Conservation (phyloP, 2,888 invertebrate species). For the Acleris cristana region DNA sequence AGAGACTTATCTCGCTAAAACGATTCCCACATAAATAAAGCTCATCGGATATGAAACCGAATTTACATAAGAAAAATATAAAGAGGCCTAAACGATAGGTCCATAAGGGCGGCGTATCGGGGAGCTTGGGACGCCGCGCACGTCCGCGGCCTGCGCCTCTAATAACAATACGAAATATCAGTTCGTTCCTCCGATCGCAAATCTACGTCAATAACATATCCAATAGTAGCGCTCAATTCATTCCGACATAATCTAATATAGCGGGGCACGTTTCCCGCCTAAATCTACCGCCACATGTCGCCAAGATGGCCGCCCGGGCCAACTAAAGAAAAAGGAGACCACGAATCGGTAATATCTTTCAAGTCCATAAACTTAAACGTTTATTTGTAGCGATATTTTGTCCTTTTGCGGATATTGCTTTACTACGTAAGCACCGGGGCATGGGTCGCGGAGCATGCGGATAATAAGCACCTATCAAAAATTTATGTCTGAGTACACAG, state of each 20-base stretch:
- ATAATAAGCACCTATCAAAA: conserved; percentile 42
- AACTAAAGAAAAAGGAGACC: conserved; percentile 83
- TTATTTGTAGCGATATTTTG: conserved; percentile 84
- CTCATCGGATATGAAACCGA: conserved; percentile 83
- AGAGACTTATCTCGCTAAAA: conserved; percentile 81
- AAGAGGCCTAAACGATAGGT: conserved; percentile 83
- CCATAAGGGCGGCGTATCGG: conserved; percentile 76
- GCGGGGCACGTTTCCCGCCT: conserved; percentile 82
- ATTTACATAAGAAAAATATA: conserved; percentile 84
- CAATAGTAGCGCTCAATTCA: conserved; percentile 82
- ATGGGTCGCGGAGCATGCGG: conserved; percentile 43
- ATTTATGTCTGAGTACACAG: conserved; percentile 26
- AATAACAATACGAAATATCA: conserved; percentile 84
- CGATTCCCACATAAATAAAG: conserved; percentile 85
- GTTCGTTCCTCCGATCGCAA: conserved; percentile 84
- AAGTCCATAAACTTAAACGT: conserved; percentile 83
- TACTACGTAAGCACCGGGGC: conserved; percentile 66
- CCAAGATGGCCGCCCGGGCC: conserved; percentile 81
- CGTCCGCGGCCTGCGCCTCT: conserved; percentile 75
- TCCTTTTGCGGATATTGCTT: conserved; percentile 81
- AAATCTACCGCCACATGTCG: conserved; percentile 84
- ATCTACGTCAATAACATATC: conserved; percentile 84
- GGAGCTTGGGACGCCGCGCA: conserved; percentile 67
- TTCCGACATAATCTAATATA: conserved; percentile 83
- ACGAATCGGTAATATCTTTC: conserved; percentile 84